A percentile compares a stretch with the other conserved stretches of the same genome.
Conservation (phyloP, 2,888 invertebrate species). For the Eupelmus urozonus region DNA sequence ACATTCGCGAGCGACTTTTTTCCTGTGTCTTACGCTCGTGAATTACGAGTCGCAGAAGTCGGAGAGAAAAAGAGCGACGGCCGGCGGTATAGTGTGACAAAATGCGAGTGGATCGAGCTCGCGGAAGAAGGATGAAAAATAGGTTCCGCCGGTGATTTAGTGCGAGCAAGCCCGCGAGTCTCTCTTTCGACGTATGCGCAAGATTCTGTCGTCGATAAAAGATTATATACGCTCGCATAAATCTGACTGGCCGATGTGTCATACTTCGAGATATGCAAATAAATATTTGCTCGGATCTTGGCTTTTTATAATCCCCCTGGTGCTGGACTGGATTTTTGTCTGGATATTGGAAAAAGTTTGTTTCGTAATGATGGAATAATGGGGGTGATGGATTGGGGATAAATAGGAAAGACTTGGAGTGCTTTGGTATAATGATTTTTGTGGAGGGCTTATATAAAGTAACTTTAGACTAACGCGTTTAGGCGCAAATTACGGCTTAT, state of each 20-base stretch:
- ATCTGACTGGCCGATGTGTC: slow-evolving; percentile 5
- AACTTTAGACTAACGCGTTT: slow-evolving; percentile 3
- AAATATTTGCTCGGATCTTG: background rate
- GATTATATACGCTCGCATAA: slow-evolving; percentile 17
- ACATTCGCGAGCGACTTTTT: too few species aligned
- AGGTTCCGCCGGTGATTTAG: slow-evolving; percentile 29
- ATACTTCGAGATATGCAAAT: background rate
- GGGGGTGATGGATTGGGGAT: background rate
- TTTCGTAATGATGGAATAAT: slow-evolving; percentile 11
- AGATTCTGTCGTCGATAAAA: slow-evolving; percentile 22
- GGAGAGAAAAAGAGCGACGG: too few species aligned
- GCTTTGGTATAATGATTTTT: slow-evolving; percentile 1
- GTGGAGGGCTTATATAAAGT: background rate
- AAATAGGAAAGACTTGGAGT: slow-evolving; percentile 7
- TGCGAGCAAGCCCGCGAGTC: background rate
- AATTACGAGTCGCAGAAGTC: too few species aligned
- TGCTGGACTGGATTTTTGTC: background rate
- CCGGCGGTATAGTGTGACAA: background rate
- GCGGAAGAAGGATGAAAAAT: slow-evolving; percentile 5
- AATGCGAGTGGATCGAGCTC: background rate
- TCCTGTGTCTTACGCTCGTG: too few species aligned
- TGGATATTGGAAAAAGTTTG: background rate
- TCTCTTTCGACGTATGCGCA: background rate
- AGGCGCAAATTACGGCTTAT: background rate
- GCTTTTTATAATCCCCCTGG: background rate